These are phyloP conservation scores for Anhinga anhinga DNA, from an alignment of 2,113 vertebrate species.

Conservation along the genomic window DNA sequence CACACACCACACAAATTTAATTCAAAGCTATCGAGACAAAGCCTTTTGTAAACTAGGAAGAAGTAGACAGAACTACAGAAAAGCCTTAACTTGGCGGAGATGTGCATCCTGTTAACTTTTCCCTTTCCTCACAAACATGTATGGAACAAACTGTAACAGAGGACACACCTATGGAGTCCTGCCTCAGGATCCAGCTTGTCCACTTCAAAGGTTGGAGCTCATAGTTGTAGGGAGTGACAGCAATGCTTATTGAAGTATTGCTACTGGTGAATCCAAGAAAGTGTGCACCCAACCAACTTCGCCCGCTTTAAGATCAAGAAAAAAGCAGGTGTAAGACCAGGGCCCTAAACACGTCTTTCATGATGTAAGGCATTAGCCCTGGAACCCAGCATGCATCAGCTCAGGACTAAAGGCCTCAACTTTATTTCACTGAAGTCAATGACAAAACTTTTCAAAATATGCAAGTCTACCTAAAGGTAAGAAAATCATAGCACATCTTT, in stretches of 20 bases:
- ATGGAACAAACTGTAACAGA: fast-evolving
- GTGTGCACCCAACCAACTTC: neutral
- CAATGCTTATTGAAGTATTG: neutral
- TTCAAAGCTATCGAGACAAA: neutral
- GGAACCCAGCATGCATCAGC: fast-evolving
- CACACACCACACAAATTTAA: neutral
- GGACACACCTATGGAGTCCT: neutral
- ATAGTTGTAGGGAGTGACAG: neutral
- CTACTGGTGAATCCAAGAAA: neutral
- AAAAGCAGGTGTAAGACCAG: neutral
- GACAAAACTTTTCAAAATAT: neutral
- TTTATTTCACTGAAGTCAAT: neutral
- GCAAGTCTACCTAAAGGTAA: neutral
- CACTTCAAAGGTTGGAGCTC: neutral
- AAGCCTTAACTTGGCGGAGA: neutral
- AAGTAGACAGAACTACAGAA: neutral
- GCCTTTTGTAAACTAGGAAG: neutral
- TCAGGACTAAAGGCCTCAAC: neutral
- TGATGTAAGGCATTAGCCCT: neutral
- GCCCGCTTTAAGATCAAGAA: neutral
- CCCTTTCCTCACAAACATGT: neutral
- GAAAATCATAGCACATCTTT: neutral
- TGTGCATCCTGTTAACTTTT: neutral
- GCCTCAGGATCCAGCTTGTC: neutral
- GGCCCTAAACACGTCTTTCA: neutral